Evolutionary conservation across 2,113 vertebrate genomes (phyloP).

Genomic region (Caranx melampygus): DNA sequence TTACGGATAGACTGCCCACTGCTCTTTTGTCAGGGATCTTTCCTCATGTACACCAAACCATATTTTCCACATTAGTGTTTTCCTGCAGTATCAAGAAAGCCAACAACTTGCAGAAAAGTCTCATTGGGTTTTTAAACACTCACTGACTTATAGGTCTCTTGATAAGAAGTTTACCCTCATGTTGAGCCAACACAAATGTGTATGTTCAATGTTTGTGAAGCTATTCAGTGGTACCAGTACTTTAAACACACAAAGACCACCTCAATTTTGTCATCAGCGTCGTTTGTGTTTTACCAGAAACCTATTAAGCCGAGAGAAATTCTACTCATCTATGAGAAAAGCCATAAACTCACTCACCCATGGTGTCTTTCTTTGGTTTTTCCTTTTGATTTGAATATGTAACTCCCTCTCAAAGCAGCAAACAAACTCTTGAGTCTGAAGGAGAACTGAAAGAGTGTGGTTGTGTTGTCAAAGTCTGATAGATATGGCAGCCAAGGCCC

Average conservation of each 20-base stretch:
- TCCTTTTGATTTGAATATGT: conserved; percentile 13
- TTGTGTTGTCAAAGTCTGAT: conserved; percentile 29
- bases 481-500: conserved; percentile 46
- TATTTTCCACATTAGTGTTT: background rate
- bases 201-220: background rate
- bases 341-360: conserved; percentile 77
- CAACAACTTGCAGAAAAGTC: background rate
- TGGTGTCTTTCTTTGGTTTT: conserved; percentile 39
- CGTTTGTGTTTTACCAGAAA: background rate
- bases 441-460: conserved; percentile 55
- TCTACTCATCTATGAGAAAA: background rate
- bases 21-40: background rate
- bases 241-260: background rate
- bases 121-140: background rate
- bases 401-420: conserved; percentile 33
- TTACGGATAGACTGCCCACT: background rate
- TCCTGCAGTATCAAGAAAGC: background rate
- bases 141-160: background rate
- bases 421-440: conserved; percentile 25
- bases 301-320: background rate
- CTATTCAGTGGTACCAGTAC: background rate
- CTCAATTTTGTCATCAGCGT: background rate
- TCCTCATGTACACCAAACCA: background rate
- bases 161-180: background rate
- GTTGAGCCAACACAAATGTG: background rate